Base-by-base conservation (phyloP, 1,140 invertebrate genomes). In the Drosophila mayri region DNA sequence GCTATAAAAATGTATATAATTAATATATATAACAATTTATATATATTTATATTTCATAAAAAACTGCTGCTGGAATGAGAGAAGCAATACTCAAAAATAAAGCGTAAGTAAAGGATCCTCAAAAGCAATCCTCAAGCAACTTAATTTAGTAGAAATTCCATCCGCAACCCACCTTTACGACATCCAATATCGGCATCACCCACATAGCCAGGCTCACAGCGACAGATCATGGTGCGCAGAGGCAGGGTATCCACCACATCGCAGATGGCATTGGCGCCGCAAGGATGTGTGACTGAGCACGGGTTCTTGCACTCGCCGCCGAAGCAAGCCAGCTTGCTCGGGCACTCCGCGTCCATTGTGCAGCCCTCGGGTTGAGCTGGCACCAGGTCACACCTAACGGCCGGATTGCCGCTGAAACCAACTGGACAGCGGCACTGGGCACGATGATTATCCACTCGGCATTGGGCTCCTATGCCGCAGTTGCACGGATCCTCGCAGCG, bases 101-200 rank as follows among this genome's bases (percentile, higher is more conserved):
- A 67, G 66, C 68, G 76, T 47, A 41, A 60, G 4, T n/a, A 41
- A 18, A 25, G 37, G 3, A 38, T 32, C 16, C 16, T 16, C 1
- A 25, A 4, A 28, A 47, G 16, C 47, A 10, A 32, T 50, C 49
- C 30, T 20, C 8, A 37, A 22, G 14, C 32, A 2, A 10, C 25
- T 40, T 16, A 28, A 30, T 40, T 10, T 7, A 12, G 4, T 10
- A 38, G 0, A 62, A 12, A 38, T 9, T 18, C 11, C 11, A n/a
- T 11, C 4, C 5, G 3, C 16, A 25, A 35, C 84, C 58, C 49
- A 87, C 97, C 95, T 94, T 94, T 94, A 83, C 94, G 95, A 92
- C 97, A 98, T 92, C 96, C 95, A 57, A 96, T 94, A 76, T 97
- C 96, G 11, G 97, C 97, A 92, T 98, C 97, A 68, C 97, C 97